phyloP scores from a whole-genome alignment of 2,113 vertebrate species.

The Microtus montanus region DNA sequence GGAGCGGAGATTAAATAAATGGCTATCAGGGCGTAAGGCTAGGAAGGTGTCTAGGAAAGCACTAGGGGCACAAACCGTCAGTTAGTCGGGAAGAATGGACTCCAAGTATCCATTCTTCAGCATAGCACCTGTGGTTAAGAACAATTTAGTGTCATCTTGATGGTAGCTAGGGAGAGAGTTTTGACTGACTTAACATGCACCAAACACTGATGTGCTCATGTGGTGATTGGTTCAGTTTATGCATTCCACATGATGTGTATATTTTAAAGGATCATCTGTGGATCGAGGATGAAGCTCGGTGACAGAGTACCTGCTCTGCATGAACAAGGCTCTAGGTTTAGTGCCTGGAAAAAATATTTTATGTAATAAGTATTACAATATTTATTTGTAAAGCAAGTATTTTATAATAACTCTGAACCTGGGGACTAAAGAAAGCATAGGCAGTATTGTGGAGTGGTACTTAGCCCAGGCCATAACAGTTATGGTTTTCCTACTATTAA shows the following conservation, averaged over 20 bases:
- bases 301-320: neutral
- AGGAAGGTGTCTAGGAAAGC: neutral
- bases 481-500: too few species aligned
- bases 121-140: neutral
- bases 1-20: neutral
- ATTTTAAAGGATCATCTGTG: neutral
- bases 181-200: neutral
- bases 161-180: neutral
- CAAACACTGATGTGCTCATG: neutral
- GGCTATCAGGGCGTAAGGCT: neutral
- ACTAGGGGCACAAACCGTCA: neutral
- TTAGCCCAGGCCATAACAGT: neutral
- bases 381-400: neutral
- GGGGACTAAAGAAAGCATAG: fast-evolving
- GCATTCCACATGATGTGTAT: neutral
- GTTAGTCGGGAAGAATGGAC: neutral
- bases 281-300: neutral
- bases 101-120: neutral
- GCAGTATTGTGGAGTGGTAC: neutral
- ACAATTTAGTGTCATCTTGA: too few species aligned
- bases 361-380: neutral
- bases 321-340: neutral
- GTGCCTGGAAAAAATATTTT: neutral
- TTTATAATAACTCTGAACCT: neutral
- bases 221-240: neutral